Evolutionary conservation across 2,797 vertebrate genomes (phyloP), one percentile per base, ranked within the genome.

Genomic region (Champsocephalus esox): DNA sequence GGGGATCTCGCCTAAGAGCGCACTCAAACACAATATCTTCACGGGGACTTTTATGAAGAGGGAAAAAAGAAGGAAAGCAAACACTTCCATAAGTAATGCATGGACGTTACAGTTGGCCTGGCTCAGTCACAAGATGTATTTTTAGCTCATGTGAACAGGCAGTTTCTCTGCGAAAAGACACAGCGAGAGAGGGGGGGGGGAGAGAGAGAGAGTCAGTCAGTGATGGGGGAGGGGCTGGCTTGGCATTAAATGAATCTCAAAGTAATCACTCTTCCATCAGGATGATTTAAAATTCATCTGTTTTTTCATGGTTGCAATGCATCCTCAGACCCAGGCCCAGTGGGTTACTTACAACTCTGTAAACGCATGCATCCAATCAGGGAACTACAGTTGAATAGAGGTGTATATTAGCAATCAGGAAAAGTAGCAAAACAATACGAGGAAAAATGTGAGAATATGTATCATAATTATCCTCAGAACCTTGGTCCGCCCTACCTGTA

Each of bases 21-120:
- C 41, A 48, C 71, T 70, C 48, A 43, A 59, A 72, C 59, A 70
- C 70, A 60, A 73, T 61, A 70, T 60, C 73, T 73, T 66, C 73
- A 75, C 24, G 0, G 54, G 24, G 62, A 54, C 56, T 55, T 11
- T 28, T 79, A 70, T 65, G 56, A 24, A 2, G 3, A 19, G 64
- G 38, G 76, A 77, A 57, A 87, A 80, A 8, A 50, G 76, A 81
- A 80, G 73, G 84, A 89, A 89, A 85, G 86, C 80, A 92, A 92
- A 91, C 91, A 92, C 83, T 87, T 89, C 90, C 88, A 94, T 94
- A 91, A 94, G 91, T 93, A 94, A 94, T 95, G 90, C 92, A 94
- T 94, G 92, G 93, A 91, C 58, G 61, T 86, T 89, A 87, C 80
- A 86, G 88, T 90, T 90, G 88, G 91, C 85, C 76, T 66, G 38